A percentile compares a stretch with the other conserved stretches of the same genome.
These are phyloP conservation scores for Stigmatopora nigra DNA, from an alignment of 2,113 vertebrate genomes.

Conservation along the genomic window DNA sequence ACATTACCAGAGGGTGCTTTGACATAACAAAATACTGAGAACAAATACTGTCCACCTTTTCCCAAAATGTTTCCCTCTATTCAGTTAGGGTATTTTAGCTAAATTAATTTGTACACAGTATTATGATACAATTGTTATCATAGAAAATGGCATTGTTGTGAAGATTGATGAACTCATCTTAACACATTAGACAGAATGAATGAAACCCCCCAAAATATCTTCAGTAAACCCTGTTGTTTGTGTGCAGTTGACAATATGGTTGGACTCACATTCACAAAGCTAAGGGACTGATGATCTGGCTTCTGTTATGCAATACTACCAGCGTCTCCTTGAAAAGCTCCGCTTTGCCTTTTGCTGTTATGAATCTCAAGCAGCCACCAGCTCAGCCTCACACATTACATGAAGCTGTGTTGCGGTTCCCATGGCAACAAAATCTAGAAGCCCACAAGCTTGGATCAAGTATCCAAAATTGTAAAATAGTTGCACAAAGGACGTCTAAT, in stretches of 20 bases:
- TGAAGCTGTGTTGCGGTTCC: slow-evolving; percentile 24
- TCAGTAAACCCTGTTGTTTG: slow-evolving; percentile 11
- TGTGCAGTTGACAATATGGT: slow-evolving; percentile 2
- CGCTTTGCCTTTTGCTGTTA: slow-evolving; percentile 11
- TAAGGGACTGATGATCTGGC: neutral
- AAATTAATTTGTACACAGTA: too few species aligned
- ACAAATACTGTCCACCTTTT: neutral
- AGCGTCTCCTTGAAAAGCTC: slow-evolving; percentile 4
- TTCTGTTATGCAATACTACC: slow-evolving; percentile 12
- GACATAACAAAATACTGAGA: neutral
- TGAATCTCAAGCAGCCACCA: slow-evolving; percentile 28
- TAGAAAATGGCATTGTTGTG: too few species aligned
- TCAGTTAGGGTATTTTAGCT: too few species aligned
- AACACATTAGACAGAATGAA: too few species aligned
- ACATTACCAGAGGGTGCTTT: neutral
- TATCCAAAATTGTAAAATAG: neutral
- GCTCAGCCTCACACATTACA: slow-evolving; percentile 3
- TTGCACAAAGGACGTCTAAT: too few species aligned
- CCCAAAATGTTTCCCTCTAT: neutral
- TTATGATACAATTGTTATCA: too few species aligned
- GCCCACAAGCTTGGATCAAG: neutral
- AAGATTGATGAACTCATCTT: too few species aligned
- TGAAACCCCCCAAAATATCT: neutral
- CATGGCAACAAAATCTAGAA: slow-evolving; percentile 29
- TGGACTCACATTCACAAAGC: slow-evolving; percentile 11